A percentile compares a stretch with the other conserved stretches of the same genome.
Evolutionary conservation across 2,888 invertebrate species (phyloP).

Genomic region (Brachyopa scutellaris): DNA sequence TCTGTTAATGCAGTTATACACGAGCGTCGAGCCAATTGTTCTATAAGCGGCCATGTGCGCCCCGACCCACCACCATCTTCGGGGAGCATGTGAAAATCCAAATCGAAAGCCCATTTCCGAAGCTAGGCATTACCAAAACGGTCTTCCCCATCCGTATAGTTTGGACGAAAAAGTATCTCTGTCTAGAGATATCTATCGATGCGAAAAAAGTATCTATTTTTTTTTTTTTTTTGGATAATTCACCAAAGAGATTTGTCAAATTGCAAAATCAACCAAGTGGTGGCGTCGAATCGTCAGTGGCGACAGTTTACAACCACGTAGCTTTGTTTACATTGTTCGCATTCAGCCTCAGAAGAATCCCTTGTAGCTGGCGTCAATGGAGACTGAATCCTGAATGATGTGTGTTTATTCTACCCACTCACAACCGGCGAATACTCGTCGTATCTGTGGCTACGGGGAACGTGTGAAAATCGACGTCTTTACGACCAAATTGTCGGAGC

Average conservation of each 20-base stretch:
- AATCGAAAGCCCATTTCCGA: slow-evolving; percentile 48
- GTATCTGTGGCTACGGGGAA: slow-evolving; percentile 17
- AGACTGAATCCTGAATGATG: slow-evolving; percentile 2
- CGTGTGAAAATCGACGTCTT: slow-evolving; percentile 64
- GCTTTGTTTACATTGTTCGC: slow-evolving; percentile 50
- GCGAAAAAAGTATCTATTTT: slow-evolving; percentile 15
- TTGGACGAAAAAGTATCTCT: neutral
- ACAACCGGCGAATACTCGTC: too few species aligned
- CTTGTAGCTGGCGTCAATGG: neutral
- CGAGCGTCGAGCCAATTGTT: slow-evolving; percentile 42
- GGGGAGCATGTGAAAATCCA: slow-evolving; percentile 47
- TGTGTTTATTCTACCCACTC: slow-evolving; percentile 46
- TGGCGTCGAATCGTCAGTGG: slow-evolving; percentile 14
- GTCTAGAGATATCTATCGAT: neutral
- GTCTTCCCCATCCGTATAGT: slow-evolving; percentile 23
- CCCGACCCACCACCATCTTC: slow-evolving; percentile 14
- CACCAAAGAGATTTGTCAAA: slow-evolving; percentile 55
- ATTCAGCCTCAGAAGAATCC: slow-evolving; percentile 17
- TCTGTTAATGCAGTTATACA: slow-evolving; percentile 58
- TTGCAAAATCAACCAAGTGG: slow-evolving; percentile 38
- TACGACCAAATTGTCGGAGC: slow-evolving; percentile 36
- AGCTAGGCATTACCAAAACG: slow-evolving; percentile 41
- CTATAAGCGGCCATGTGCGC: slow-evolving; percentile 5
- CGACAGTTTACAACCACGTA: slow-evolving; percentile 44
- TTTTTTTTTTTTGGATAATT: slow-evolving; percentile 56